Evolutionary conservation across 2,888 invertebrate genomes (phyloP).

Genomic region (Octodonta nipae): DNA sequence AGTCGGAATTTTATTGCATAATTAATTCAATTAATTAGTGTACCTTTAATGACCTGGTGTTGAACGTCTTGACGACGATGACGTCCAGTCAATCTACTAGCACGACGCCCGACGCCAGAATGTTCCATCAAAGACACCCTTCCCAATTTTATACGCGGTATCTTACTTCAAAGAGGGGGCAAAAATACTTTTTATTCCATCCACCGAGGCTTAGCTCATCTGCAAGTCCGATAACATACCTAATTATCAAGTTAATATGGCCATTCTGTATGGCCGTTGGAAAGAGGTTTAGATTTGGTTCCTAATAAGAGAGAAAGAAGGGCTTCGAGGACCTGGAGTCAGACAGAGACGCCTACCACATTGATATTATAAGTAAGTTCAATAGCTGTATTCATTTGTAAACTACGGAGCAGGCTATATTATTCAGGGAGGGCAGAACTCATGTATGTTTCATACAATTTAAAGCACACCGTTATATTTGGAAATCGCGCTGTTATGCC

Average conservation of each 20-base stretch:
- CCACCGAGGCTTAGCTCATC: constrained; percentile 62
- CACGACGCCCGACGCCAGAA: constrained; percentile 33
- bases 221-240: constrained; percentile 81
- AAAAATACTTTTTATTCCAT: constrained; percentile 58
- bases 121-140: constrained; percentile 38
- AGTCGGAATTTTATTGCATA: too few relatives aligned
- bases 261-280: constrained; percentile 53
- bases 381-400: constrained; percentile 60
- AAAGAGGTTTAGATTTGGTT: constrained; percentile 39
- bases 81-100: constrained; percentile 20
- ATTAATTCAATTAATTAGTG: constrained; percentile 15
- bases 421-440: constrained; percentile 39
- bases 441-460: constrained; percentile 48
- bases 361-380: constrained; percentile 60
- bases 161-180: constrained; percentile 41
- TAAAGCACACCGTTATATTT: constrained; percentile 40
- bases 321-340: constrained; percentile 17
- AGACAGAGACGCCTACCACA: constrained; percentile 36
- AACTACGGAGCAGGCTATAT: constrained; percentile 41
- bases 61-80: constrained; percentile 15
- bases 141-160: constrained; percentile 37
- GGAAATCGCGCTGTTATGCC: constrained; percentile 26
- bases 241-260: constrained; percentile 85
- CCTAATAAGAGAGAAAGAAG: constrained; percentile 35
- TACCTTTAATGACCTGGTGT: constrained; percentile 23